Conservation (phyloP, 1,140 invertebrate genomes). For the Leptonema lineaticorne region DNA sequence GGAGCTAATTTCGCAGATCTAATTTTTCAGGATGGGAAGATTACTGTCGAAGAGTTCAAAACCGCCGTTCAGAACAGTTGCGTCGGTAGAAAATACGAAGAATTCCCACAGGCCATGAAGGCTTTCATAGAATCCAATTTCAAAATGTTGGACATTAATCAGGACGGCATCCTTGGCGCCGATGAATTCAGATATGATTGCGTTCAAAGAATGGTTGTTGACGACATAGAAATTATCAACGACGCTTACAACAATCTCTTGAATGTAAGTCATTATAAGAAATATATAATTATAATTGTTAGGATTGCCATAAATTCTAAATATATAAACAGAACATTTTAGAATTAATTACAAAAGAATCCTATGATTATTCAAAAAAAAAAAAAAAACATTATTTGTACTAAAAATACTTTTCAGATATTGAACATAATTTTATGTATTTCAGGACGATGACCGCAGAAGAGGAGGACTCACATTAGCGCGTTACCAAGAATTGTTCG, state of each 20-base stretch:
- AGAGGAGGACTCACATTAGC: constrained; percentile 72
- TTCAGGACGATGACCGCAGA: constrained; percentile 75
- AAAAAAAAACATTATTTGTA: background rate
- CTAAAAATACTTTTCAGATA: background rate
- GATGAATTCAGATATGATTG: constrained; percentile 83
- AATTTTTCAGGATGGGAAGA: constrained; percentile 73
- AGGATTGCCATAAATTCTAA: background rate
- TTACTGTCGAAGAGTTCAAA: constrained; percentile 80
- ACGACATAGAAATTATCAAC: constrained; percentile 72
- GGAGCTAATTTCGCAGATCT: background rate
- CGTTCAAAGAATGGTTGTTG: constrained; percentile 73
- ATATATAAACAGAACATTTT: background rate
- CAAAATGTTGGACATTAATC: constrained; percentile 76
- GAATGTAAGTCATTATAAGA: constrained; percentile 70
- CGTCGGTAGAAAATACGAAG: constrained; percentile 73
- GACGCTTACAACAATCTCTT: constrained; percentile 75
- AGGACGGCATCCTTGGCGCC: constrained; percentile 73
- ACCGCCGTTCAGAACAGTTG: constrained; percentile 77
- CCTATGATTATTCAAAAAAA: background rate
- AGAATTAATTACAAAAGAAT: background rate
- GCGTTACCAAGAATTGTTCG: constrained; percentile 80
- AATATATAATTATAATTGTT: no score
- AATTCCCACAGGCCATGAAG: constrained; percentile 73
- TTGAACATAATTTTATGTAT: background rate
- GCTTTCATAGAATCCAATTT: constrained; percentile 83